phyloP scores from a whole-genome alignment of 2,113 vertebrate genomes.

The Lates calcarifer region DNA sequence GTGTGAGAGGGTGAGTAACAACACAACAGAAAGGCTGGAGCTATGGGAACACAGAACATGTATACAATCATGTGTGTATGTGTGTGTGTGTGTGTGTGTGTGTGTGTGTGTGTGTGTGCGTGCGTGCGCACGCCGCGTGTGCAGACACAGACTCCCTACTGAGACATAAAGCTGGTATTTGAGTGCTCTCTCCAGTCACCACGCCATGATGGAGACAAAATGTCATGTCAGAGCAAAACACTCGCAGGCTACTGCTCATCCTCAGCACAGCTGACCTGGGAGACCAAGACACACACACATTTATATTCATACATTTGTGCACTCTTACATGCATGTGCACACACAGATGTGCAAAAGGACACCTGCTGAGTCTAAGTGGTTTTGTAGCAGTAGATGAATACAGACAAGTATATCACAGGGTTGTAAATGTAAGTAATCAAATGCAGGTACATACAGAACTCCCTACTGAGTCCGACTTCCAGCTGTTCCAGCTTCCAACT shows the following conservation, averaged over 20 bases:
- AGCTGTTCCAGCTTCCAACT: neutral
- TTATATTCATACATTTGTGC: neutral
- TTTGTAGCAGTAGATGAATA: slow-evolving; percentile 45
- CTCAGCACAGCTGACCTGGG: slow-evolving; percentile 1
- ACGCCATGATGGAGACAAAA: slow-evolving; percentile 49
- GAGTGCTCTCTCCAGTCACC: slow-evolving; percentile 28
- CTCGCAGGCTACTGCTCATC: slow-evolving; percentile 35
- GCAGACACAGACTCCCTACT: slow-evolving; percentile 44
- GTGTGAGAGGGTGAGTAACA: slow-evolving; percentile 22
- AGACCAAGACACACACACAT: slow-evolving; percentile 16
- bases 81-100: neutral
- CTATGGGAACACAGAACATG: slow-evolving; percentile 29
- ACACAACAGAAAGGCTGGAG: slow-evolving; percentile 9
- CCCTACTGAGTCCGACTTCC: neutral
- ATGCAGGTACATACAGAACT: slow-evolving; percentile 9
- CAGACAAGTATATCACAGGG: slow-evolving; percentile 22
- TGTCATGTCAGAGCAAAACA: slow-evolving; percentile 52
- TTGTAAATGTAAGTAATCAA: slow-evolving; percentile 24
- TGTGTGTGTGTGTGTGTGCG: slow-evolving; percentile 3
- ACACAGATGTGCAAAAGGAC: slow-evolving; percentile 22
- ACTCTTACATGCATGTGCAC: neutral
- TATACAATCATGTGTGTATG: neutral
- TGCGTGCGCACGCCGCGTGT: neutral
- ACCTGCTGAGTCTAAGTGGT: slow-evolving; percentile 59
- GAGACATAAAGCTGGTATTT: slow-evolving; percentile 58